phyloP scores from a whole-genome alignment of 2,888 invertebrate genomes.

The Plusia festucae region DNA sequence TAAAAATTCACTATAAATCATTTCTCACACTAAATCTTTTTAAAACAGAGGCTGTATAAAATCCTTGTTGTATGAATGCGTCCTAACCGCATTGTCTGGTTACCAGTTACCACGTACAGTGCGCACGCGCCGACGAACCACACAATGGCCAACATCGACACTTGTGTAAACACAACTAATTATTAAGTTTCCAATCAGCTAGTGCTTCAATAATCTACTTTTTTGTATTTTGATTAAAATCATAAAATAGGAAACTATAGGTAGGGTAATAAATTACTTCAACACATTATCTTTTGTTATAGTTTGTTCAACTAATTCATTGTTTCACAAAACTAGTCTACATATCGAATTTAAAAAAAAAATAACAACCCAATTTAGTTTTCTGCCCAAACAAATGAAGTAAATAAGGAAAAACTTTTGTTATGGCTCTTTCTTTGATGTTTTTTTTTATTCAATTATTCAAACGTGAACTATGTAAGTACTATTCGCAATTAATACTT shows the following conservation, averaged over 20 bases:
- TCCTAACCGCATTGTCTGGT: slow-evolving; percentile 33
- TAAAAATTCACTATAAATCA: no score
- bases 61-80: slow-evolving; percentile 23
- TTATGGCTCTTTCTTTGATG: no score
- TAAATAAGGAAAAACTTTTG: no score
- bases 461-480: no score
- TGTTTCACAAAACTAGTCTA: not conserved
- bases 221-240: not conserved
- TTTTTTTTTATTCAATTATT: no score
- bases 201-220: slow-evolving; percentile 37
- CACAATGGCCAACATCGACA: slow-evolving; percentile 48
- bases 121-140: slow-evolving; percentile 56
- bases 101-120: slow-evolving; percentile 26
- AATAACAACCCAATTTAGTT: not conserved
- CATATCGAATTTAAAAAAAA: not conserved
- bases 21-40: no score
- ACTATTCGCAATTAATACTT: no score
- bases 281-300: not conserved
- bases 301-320: slow-evolving; percentile 3
- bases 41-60: no score
- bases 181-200: slow-evolving; percentile 31
- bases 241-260: not conserved
- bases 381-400: no score
- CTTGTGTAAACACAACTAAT: slow-evolving; percentile 53
- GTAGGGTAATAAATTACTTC: slow-evolving; percentile 10